Base-by-base conservation (phyloP, 2,113 vertebrate genomes). In the Calidris pugnax region DNA sequence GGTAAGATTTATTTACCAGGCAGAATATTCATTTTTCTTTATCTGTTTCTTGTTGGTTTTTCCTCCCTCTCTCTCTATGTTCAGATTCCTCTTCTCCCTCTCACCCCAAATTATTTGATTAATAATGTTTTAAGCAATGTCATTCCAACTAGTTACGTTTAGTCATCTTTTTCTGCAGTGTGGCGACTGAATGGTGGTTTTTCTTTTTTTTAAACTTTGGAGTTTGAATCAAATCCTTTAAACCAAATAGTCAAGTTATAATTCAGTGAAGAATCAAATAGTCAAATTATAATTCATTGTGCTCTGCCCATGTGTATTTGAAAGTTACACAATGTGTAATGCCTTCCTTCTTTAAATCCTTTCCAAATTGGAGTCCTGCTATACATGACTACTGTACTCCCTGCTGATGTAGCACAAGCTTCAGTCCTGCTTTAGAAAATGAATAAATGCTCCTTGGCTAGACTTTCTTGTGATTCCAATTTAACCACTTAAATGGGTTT, bases 11-110 rank as follows among this genome's bases (percentile, higher is more conserved):
- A 23, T 50, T 76, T 69, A 53, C 47, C 7, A 10, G 16, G 26
- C 47, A 47, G 47, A 47, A 21, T 47, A 47, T 47, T 47, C 9
- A 10, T 20, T 47, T 21, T 47, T 21, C 45, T 47, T 47, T 45
- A 47, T 47, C 20, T 47, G 45, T 47, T 85, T 76, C 24, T 60
- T 13, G 2, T 20, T 72, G 39, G 0, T 9, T 39, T 62, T 19
- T 33, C 7, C 2, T 1, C 27, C 15, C 15, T 0, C 0, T 55
- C 41, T 47, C 23, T 27, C 5, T 53, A 9, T 4, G 2, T 85
- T 87, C 8, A 14, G 35, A 51, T 87, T 73, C 21, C 10, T 85
- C 24, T 56, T 81, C 7, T 76, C 9, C 32, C 47, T 60, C 16
- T 69, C 9, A 14, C 37, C 3, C 8, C 26, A 15, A 4, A 3